Evolutionary conservation across 2,888 invertebrate genomes (phyloP).

Genomic region (Scaptomyza polygonia): DNA sequence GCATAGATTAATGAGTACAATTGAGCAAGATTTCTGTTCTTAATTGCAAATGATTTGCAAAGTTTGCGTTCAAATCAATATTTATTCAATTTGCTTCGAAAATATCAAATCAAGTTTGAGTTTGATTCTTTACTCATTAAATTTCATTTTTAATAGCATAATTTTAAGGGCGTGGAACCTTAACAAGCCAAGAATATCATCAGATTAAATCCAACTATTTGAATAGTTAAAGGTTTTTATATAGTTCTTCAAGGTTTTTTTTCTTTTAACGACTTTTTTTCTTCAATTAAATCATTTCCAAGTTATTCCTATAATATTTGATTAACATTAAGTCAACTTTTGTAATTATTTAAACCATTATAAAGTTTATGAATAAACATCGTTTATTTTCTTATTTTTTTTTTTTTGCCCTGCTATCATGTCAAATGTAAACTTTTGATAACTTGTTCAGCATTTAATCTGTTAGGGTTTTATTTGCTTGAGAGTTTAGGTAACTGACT

Average conservation of each 20-base stretch:
- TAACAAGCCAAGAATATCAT: too few relatives aligned
- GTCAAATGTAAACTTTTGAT: constrained; percentile 10
- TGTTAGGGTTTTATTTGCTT: constrained; percentile 40
- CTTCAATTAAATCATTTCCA: too few relatives aligned
- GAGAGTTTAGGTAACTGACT: constrained; percentile 26
- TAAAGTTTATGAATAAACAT: too few relatives aligned
- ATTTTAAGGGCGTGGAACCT: constrained; percentile 29
- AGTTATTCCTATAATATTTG: too few relatives aligned
- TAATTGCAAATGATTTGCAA: constrained; percentile 23
- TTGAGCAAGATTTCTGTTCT: constrained; percentile 13
- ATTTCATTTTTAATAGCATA: constrained; percentile 27
- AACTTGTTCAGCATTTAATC: constrained; percentile 48
- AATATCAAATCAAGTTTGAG: background rate
- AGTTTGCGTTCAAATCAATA: constrained; percentile 2
- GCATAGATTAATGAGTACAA: constrained; percentile 20
- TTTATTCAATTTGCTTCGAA: background rate
- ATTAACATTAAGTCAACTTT: too few relatives aligned
- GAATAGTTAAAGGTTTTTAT: too few relatives aligned
- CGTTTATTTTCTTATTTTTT: too few relatives aligned
- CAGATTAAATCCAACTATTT: too few relatives aligned
- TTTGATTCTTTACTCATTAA: background rate
- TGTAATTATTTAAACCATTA: too few relatives aligned
- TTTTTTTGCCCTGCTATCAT: too few relatives aligned
- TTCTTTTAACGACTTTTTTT: too few relatives aligned
- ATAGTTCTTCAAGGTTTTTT: too few relatives aligned